A percentile compares a stretch with the other conserved stretches of the same genome.
phyloP scores from a whole-genome alignment of 2,113 vertebrate genomes.

The Sorex fumeus region DNA sequence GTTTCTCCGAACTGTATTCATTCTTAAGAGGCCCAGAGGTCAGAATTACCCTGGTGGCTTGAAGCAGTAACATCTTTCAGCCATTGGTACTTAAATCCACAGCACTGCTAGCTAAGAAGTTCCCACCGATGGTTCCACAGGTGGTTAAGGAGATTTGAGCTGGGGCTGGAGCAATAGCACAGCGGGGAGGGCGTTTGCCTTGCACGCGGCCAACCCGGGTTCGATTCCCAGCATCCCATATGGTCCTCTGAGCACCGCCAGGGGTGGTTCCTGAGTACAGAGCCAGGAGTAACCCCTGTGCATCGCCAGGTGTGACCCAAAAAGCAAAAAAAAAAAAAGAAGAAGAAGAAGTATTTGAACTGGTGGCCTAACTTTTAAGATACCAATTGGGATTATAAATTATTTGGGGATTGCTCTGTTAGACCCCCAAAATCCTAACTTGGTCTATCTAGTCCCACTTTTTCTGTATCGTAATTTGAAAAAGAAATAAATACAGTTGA shows the following conservation, averaged over 20 bases:
- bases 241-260: no score
- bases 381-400: conserved; percentile 31
- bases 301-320: no score
- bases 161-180: neutral
- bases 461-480: neutral
- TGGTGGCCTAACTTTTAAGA: conserved; percentile 26
- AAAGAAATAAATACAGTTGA: conserved; percentile 41
- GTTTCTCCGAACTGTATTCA: conserved; percentile 15
- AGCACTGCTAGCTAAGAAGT: conserved; percentile 16
- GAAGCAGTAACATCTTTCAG: neutral
- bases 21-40: conserved; percentile 57
- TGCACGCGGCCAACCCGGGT: no score
- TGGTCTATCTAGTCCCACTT: neutral
- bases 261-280: no score
- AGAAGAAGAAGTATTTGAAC: neutral
- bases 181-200: no score
- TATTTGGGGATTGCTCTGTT: conserved; percentile 35
- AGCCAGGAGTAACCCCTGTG: no score
- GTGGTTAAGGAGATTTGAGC: neutral
- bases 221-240: no score
- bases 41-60: neutral
- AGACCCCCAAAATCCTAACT: conserved; percentile 38
- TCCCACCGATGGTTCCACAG: neutral
- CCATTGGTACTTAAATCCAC: neutral
- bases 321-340: no score